A percentile compares a stretch with the other conserved stretches of the same genome.
These are phyloP conservation scores for Sylvilagus floridanus DNA, from an alignment of 2,797 vertebrate species.

Conservation along the genomic window DNA sequence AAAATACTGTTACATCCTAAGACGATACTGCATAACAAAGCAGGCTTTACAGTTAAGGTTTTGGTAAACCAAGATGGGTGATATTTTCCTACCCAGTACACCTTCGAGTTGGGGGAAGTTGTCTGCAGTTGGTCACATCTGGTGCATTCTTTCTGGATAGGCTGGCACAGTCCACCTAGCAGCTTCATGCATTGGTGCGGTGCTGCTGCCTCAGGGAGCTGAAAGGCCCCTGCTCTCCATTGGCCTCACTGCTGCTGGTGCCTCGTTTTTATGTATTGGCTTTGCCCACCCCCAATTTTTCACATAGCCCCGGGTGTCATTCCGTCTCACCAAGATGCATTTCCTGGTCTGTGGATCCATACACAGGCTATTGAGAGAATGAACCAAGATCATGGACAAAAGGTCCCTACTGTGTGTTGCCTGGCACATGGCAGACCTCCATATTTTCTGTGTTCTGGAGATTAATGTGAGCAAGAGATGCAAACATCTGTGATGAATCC, in stretches of 20 bases:
- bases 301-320: fast-evolving
- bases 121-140: no score
- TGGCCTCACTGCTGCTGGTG: neutral
- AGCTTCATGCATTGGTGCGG: neutral
- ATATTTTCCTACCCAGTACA: neutral
- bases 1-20: neutral
- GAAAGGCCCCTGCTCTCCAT: neutral
- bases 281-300: neutral
- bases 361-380: neutral
- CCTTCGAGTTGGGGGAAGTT: neutral
- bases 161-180: no score
- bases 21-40: neutral
- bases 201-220: no score
- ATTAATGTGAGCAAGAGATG: neutral
- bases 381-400: no score
- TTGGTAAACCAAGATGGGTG: neutral
- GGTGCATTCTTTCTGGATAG: neutral
- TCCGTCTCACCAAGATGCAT: fast-evolving
- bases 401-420: fast-evolving
- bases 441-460: neutral
- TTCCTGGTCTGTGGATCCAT: neutral
- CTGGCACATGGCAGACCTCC: fast-evolving
- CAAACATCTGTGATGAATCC: fast-evolving
- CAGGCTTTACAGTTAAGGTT: neutral
- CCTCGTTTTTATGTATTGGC: neutral